Conservation (phyloP, 2,797 vertebrate genomes). For the Kryptolebias ocellatus region DNA sequence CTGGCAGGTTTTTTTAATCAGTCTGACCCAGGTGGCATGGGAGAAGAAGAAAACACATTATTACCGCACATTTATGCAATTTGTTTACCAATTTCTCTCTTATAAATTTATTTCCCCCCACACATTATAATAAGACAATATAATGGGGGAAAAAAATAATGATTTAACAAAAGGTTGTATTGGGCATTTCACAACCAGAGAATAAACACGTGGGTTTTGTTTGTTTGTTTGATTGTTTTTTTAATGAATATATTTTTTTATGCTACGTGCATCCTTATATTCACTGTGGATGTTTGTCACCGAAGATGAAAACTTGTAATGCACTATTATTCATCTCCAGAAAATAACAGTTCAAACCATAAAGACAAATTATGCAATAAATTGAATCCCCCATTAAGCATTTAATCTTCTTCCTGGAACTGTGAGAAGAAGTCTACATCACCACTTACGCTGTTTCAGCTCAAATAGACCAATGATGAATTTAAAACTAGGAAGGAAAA, state of each 20-base stretch:
- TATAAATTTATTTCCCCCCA: background rate
- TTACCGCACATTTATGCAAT: background rate
- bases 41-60: background rate
- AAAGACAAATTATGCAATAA: background rate
- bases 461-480: constrained; percentile 48
- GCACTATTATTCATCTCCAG: too few relatives aligned
- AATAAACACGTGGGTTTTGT: too few relatives aligned
- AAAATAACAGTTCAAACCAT: too few relatives aligned
- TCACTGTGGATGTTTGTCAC: background rate
- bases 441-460: background rate
- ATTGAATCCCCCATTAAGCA: background rate
- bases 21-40: constrained; percentile 66
- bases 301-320: too few relatives aligned
- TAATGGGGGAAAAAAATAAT: too few relatives aligned
- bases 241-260: too few relatives aligned
- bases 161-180: too few relatives aligned
- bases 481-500: constrained; percentile 65
- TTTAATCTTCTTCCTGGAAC: background rate
- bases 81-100: background rate
- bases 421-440: background rate
- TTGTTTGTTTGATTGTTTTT: too few relatives aligned
- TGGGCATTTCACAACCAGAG: too few relatives aligned
- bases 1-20: constrained; percentile 89
- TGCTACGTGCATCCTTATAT: too few relatives aligned
- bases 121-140: background rate